Base-by-base conservation (phyloP, 1,140 invertebrate genomes). In the Anastrepha ludens region DNA sequence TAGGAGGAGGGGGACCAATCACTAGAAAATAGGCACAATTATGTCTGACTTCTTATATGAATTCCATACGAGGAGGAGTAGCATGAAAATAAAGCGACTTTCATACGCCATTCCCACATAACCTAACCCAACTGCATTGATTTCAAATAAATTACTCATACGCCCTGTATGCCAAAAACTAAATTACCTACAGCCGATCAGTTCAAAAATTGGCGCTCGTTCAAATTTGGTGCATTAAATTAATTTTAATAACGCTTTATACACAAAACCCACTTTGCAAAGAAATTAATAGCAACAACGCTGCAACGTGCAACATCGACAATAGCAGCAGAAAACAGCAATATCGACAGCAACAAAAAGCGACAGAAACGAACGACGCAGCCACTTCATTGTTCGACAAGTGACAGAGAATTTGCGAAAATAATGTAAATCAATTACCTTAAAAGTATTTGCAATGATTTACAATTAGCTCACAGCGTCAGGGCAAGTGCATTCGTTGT, bases 361-460 rank as follows among this genome's bases (percentile, higher is more conserved):
- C 47, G 74, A 58, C 60, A 62, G 60, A 8, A 17, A 62, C n/a
- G 15, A 62, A 17, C 17, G 74, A 81, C 47, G 55, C 74, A 81
- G 9, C 47, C 5, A 58, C 55, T 81, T 20, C 64, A 81, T 55
- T 81, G 50, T 81, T 81, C 47, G 47, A 81, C 74, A 81, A 81
- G 55, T 81, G 74, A 50, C 74, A 55, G 74, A 81, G 74, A 50
- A 81, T 81, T 81, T 50, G 50, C 47, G n/a, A 81, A 81, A 81
- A 81, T 58, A 39, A 81, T 81, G 74, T 81, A 39, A 81, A 81
- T 81, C 74, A 81, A 81, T 81, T 81, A 81, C n/a, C 55, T 81
- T 55, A 81, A 81, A 81, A 81, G 74, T 81, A 81, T 81, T 81
- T 81, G 74, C 74, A 81, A 81, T 81, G 74, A 81, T 81, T 81